Conservation (phyloP, 2,113 vertebrate species). For the Ammospiza nelsoni region DNA sequence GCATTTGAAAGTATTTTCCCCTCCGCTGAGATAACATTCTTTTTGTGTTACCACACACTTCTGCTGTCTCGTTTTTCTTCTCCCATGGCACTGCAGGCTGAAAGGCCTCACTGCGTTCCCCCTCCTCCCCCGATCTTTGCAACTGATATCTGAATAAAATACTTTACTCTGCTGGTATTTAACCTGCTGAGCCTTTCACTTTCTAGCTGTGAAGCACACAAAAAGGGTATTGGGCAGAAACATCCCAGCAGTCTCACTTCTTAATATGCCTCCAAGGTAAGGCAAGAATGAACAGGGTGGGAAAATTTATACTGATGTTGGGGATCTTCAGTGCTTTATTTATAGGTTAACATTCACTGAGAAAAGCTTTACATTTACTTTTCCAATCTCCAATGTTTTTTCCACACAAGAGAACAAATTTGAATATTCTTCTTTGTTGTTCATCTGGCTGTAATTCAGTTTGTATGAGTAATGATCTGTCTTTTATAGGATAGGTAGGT, state of each 20-base stretch:
- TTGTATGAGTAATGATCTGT: not conserved
- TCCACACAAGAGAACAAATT: not conserved
- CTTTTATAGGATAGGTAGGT: not conserved
- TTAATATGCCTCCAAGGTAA: conserved; percentile 49
- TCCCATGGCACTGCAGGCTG: conserved; percentile 64
- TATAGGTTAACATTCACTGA: not conserved
- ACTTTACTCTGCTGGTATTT: conserved; percentile 67
- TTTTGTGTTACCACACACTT: conserved; percentile 75
- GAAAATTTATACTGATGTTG: conserved; percentile 9
- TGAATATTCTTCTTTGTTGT: not conserved
- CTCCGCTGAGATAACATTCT: conserved; percentile 72
- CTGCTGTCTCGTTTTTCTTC: conserved; percentile 72
- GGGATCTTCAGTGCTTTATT: not conserved
- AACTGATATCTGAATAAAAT: conserved; percentile 73
- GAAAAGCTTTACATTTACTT: not conserved
- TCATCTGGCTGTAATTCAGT: not conserved
- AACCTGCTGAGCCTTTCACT: conserved; percentile 70
- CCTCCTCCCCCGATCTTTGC: conserved; percentile 53
- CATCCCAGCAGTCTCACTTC: conserved; percentile 49
- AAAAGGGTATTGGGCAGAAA: conserved; percentile 53
- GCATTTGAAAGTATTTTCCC: conserved; percentile 73
- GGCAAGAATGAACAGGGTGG: conserved; percentile 30
- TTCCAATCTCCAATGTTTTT: not conserved
- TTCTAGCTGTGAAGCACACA: conserved; percentile 66
- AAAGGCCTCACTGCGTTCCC: conserved; percentile 53